Conservation (phyloP, 2,797 vertebrate species). For the Echeneis naucrates region DNA sequence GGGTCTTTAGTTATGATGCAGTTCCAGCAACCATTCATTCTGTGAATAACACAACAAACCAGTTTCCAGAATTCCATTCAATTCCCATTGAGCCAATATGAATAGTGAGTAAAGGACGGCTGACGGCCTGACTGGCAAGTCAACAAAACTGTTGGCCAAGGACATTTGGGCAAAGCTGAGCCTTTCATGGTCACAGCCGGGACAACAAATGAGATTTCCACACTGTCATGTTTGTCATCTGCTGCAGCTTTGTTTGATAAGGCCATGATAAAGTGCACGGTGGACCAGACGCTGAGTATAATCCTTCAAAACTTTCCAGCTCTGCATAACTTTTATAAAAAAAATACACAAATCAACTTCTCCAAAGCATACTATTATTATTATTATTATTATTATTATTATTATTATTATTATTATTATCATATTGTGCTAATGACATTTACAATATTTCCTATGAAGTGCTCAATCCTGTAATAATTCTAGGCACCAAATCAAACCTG, state of each 20-base stretch:
- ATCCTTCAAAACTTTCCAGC: constrained; percentile 2
- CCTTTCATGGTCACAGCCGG: constrained; percentile 48
- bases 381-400: neutral
- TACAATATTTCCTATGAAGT: neutral
- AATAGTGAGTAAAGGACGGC: constrained; percentile 26
- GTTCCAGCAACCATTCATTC: constrained; percentile 26
- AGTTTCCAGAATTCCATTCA: constrained; percentile 27
- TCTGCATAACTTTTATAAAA: constrained; percentile 1
- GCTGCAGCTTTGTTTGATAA: constrained; percentile 38
- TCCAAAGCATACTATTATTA: neutral
- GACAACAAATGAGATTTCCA: constrained; percentile 55
- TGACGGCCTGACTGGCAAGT: constrained; percentile 39
- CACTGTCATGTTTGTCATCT: constrained; percentile 45
- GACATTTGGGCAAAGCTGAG: constrained; percentile 41
- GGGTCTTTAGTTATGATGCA: constrained; percentile 20
- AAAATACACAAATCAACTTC: constrained; percentile 8
- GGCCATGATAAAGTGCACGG: neutral
- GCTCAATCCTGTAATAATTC: too few species aligned
- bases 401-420: neutral
- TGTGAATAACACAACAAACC: constrained; percentile 22
- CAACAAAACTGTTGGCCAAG: constrained; percentile 29
- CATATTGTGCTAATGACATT: neutral
- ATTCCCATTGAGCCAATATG: constrained; percentile 22
- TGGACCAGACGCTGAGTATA: neutral
- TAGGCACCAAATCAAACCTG: too few species aligned